phyloP scores from a whole-genome alignment of 2,888 invertebrate genomes.

The Morinoia aosen region DNA sequence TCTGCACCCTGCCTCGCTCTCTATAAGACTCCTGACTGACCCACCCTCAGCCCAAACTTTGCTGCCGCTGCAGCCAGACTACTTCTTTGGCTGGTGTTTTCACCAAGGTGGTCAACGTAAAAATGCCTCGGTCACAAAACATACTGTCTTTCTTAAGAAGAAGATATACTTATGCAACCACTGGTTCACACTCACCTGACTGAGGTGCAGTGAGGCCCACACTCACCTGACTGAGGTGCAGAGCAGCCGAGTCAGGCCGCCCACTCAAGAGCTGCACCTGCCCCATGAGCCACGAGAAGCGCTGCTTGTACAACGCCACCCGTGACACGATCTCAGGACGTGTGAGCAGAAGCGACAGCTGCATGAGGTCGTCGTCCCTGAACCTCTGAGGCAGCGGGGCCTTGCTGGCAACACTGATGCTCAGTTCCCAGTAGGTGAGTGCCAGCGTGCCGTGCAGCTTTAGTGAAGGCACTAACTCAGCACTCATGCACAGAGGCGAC shows the following conservation, averaged over 20 bases:
- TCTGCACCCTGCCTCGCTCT: no score
- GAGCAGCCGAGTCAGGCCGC: constrained; percentile 58
- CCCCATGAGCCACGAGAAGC: constrained; percentile 63
- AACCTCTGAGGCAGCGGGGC: background rate
- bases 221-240: constrained; percentile 59
- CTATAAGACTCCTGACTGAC: no score
- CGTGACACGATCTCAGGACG: constrained; percentile 62
- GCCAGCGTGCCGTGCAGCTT: constrained; percentile 40
- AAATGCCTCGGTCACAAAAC: no score
- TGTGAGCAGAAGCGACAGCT: constrained; percentile 58
- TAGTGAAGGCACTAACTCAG: background rate
- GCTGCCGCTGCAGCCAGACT: no score
- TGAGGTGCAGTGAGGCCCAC: background rate
- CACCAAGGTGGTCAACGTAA: no score
- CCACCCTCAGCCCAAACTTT: no score
- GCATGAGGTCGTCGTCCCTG: constrained; percentile 62
- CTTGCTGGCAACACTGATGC: background rate
- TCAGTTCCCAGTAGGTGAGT: constrained; percentile 62
- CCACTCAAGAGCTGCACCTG: constrained; percentile 59
- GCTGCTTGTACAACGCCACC: constrained; percentile 54
- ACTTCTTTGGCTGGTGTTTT: no score
- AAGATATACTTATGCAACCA: no score
- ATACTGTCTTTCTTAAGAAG: no score
- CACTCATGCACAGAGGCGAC: background rate
- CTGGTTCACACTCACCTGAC: background rate